These are phyloP conservation scores for Lophius piscatorius DNA, from an alignment of 2,113 vertebrate genomes.

Conservation along the genomic window DNA sequence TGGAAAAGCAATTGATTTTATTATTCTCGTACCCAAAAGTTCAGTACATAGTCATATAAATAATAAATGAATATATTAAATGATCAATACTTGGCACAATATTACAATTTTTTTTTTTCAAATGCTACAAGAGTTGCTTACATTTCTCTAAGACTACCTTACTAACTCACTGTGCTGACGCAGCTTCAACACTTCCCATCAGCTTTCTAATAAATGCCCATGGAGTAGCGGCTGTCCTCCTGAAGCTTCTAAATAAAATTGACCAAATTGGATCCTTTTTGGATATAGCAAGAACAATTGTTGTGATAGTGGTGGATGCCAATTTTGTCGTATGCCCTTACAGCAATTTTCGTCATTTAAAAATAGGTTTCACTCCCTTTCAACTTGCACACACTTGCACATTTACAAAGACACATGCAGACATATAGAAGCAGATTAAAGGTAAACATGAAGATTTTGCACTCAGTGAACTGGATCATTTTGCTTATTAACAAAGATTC, in stretches of 20 bases:
- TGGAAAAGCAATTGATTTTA: no score
- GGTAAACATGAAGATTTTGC: constrained; percentile 30
- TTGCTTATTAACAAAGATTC: neutral
- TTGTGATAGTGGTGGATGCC: constrained; percentile 39
- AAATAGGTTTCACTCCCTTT: constrained; percentile 43
- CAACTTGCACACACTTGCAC: constrained; percentile 14
- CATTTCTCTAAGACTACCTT: constrained; percentile 25
- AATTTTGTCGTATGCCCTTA: constrained; percentile 61
- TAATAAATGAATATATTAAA: no score
- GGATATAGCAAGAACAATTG: constrained; percentile 56
- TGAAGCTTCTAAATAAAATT: constrained; percentile 60
- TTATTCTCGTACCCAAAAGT: no score
- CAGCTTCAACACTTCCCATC: constrained; percentile 25
- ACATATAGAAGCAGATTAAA: constrained; percentile 24
- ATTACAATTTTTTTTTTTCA: no score
- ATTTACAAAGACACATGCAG: constrained; percentile 3
- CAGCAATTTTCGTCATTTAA: constrained; percentile 64
- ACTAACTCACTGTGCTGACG: constrained; percentile 18
- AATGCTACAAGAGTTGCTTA: constrained; percentile 3
- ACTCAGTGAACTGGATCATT: neutral
- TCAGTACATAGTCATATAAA: no score
- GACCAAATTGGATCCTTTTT: constrained; percentile 64
- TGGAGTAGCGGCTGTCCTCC: constrained; percentile 38
- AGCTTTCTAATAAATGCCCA: constrained; percentile 47
- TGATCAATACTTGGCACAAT: no score